These are phyloP conservation scores for Drosophila prostipennis DNA, from an alignment of 2,888 invertebrate genomes.

Conservation along the genomic window DNA sequence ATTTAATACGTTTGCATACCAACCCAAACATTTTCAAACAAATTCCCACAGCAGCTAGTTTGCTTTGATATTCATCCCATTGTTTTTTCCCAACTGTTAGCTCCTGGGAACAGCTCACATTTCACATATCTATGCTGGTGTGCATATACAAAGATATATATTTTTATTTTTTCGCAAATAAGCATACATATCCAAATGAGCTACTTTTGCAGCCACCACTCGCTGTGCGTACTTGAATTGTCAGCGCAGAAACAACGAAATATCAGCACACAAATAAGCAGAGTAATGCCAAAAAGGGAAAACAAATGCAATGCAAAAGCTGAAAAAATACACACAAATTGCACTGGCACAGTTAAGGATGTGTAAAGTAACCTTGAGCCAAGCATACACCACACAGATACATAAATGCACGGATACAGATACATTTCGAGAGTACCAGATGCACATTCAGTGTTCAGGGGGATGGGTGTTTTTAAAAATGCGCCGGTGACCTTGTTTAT, in stretches of 20 bases:
- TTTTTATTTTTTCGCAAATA: constrained; percentile 7
- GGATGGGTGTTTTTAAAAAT: constrained; percentile 12
- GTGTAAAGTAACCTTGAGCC: constrained; percentile 47
- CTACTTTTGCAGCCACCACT: constrained; percentile 33
- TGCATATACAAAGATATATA: constrained; percentile 4
- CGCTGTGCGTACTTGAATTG: constrained; percentile 52
- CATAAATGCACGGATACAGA: constrained; percentile 18
- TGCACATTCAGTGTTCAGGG: constrained; percentile 15
- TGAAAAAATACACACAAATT: constrained; percentile 42
- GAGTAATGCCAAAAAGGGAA: constrained; percentile 25
- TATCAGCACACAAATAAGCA: constrained; percentile 26
- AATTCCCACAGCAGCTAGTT: constrained; percentile 1
- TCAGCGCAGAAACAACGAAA: constrained; percentile 33
- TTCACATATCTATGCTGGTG: neutral
- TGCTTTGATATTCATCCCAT: constrained; percentile 17
- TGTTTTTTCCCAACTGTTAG: constrained; percentile 12
- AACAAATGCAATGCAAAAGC: constrained; percentile 24
- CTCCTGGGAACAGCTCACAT: constrained; percentile 8
- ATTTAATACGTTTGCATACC: neutral
- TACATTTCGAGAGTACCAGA: constrained; percentile 6
- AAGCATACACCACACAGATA: constrained; percentile 3
- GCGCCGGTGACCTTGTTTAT: constrained; percentile 27
- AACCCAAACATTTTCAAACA: neutral
- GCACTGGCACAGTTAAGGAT: constrained; percentile 40
- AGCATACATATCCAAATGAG: constrained; percentile 35